Percentiles rank a stretch among this genome's conserved stretches.
Evolutionary conservation across 2,797 vertebrate species (phyloP).

Genomic region (Naso thynnoides): DNA sequence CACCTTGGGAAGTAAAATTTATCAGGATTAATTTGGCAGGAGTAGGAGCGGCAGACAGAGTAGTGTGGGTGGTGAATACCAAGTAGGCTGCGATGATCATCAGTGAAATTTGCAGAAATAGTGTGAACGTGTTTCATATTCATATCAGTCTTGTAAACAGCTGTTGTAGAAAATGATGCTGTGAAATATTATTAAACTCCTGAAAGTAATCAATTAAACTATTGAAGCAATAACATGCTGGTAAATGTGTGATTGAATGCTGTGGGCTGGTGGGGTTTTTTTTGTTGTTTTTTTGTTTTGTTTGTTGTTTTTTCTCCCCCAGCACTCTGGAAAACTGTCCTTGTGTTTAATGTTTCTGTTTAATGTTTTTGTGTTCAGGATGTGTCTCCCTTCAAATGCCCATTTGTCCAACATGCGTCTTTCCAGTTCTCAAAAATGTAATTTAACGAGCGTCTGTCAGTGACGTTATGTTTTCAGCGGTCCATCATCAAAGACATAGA

Average conservation of each 20-base stretch:
- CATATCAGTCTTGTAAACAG: conserved; percentile 45
- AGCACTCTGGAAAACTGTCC: too few relatives aligned
- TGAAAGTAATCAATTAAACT: conserved; percentile 46
- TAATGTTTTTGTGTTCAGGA: too few relatives aligned
- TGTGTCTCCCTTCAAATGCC: too few relatives aligned
- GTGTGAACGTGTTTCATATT: conserved; percentile 34
- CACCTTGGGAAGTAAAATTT: conserved; percentile 54
- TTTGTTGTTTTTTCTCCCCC: not conserved
- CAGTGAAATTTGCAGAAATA: conserved; percentile 47
- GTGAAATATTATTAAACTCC: conserved; percentile 36
- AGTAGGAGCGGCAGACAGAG: conserved; percentile 24
- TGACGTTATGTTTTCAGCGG: too few relatives aligned
- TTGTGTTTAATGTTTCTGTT: too few relatives aligned
- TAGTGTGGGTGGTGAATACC: conserved; percentile 39
- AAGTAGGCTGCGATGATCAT: conserved; percentile 40
- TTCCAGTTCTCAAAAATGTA: too few relatives aligned
- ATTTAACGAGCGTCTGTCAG: too few relatives aligned
- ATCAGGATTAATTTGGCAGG: conserved; percentile 60
- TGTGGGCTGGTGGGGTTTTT: conserved; percentile 9
- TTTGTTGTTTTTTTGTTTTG: too few relatives aligned
- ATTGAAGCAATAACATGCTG: conserved; percentile 45
- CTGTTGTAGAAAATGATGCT: conserved; percentile 38
- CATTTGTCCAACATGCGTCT: too few relatives aligned
- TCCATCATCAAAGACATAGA: too few relatives aligned
- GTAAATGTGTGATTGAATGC: conserved; percentile 35